phyloP scores from a whole-genome alignment of 2,888 invertebrate genomes.

The Epinotia brunnichana region DNA sequence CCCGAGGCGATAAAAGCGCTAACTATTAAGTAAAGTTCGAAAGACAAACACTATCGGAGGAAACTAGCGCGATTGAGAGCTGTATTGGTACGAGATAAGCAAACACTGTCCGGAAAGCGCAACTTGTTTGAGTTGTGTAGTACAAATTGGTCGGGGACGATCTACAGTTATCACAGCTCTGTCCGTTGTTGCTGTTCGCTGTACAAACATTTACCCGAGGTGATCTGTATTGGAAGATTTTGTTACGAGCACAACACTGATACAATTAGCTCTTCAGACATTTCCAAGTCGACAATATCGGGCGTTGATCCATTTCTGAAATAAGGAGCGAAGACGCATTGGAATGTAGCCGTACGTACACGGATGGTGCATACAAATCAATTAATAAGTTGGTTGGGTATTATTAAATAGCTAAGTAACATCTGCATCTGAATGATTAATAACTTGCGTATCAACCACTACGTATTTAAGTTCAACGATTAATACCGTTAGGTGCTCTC shows the following conservation, averaged over 20 bases:
- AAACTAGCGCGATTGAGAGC: constrained; percentile 40
- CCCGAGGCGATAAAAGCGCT: constrained; percentile 57
- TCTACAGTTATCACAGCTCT: constrained; percentile 48
- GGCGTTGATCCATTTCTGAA: neutral
- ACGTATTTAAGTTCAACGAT: neutral
- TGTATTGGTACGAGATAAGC: constrained; percentile 22
- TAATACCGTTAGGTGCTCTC: neutral
- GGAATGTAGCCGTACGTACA: neutral
- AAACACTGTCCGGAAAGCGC: constrained; percentile 25
- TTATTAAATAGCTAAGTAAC: neutral
- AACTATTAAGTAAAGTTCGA: constrained; percentile 58
- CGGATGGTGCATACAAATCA: neutral
- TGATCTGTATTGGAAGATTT: constrained; percentile 37
- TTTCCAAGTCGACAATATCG: neutral
- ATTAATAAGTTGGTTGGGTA: neutral
- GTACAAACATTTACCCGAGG: constrained; percentile 53
- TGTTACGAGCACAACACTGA: constrained; percentile 10
- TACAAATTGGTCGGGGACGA: constrained; percentile 49
- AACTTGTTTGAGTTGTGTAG: constrained; percentile 33
- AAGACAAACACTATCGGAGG: constrained; percentile 46
- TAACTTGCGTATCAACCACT: neutral
- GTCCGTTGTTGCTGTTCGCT: constrained; percentile 53
- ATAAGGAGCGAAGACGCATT: neutral
- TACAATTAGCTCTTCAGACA: neutral
- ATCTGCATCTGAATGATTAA: neutral